Conservation (phyloP, 2,797 vertebrate species). For the Perodicticus potto region DNA sequence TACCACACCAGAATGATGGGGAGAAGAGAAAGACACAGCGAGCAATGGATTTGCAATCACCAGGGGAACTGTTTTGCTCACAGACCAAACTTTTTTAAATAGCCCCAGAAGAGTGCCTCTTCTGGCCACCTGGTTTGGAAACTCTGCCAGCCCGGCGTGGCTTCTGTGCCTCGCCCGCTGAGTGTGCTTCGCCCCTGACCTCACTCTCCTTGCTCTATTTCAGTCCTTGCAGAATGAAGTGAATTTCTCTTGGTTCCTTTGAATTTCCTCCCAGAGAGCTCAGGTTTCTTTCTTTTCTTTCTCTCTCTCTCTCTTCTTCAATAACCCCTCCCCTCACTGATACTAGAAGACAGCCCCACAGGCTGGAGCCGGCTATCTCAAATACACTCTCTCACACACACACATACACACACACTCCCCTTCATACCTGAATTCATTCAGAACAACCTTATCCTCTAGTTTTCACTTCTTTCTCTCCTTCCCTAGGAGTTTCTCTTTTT, state of each 20-base stretch:
- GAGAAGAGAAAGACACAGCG: neutral
- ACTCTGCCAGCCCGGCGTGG: neutral
- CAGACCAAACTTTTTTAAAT: slow-evolving; percentile 58
- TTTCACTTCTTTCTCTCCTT: neutral
- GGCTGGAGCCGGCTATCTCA: slow-evolving; percentile 31
- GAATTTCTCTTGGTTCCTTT: slow-evolving; percentile 63
- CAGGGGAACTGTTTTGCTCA: slow-evolving; percentile 23
- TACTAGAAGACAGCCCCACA: slow-evolving; percentile 25
- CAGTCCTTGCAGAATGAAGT: slow-evolving; percentile 49
- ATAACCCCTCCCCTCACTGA: slow-evolving; percentile 38
- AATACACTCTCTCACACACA: neutral
- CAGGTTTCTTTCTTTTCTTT: slow-evolving; percentile 44
- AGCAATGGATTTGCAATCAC: neutral
- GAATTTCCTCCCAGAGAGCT: slow-evolving; percentile 65
- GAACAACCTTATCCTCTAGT: neutral
- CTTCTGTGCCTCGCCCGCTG: neutral
- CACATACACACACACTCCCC: no score
- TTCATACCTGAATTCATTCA: neutral
- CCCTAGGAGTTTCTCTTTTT: neutral
- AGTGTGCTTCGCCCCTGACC: neutral
- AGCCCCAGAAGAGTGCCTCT: slow-evolving; percentile 32
- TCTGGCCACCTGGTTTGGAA: neutral
- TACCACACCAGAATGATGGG: slow-evolving; percentile 44
- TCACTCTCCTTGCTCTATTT: slow-evolving; percentile 34
- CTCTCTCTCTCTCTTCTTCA: neutral